These are phyloP conservation scores for Cricetomys ansorgei DNA, from an alignment of 2,113 vertebrate genomes.

Conservation along the genomic window DNA sequence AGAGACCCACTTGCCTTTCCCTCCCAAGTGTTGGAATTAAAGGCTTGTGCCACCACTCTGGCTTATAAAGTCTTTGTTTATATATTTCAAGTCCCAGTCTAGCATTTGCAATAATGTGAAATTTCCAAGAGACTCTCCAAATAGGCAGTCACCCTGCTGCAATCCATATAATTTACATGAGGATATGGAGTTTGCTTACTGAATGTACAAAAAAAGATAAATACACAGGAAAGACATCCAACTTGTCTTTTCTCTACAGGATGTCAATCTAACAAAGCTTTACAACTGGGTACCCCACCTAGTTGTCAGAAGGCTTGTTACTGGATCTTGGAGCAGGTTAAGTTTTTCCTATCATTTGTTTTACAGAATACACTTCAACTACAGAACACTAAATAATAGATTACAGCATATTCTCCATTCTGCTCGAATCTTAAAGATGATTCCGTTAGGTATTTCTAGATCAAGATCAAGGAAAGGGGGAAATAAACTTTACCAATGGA, in stretches of 20 bases:
- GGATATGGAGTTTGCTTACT: not conserved
- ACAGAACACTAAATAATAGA: not conserved
- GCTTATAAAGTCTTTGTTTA: not conserved
- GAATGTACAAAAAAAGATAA: not conserved
- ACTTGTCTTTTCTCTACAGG: not conserved
- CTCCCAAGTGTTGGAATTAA: not conserved
- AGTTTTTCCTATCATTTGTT: not conserved
- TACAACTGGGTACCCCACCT: not conserved
- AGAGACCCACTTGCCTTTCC: not conserved
- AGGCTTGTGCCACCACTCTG: not conserved
- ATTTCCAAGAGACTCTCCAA: not conserved
- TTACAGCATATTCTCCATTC: not conserved
- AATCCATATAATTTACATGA: not conserved
- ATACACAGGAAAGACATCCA: not conserved
- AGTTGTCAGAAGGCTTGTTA: not conserved
- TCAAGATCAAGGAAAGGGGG: not conserved
- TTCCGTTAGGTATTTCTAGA: not conserved
- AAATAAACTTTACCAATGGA: not conserved
- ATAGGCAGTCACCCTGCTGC: too few species aligned
- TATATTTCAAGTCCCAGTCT: not conserved
- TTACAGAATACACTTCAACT: not conserved
- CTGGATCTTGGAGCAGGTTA: not conserved
- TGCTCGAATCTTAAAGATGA: constrained; percentile 30
- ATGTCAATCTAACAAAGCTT: not conserved
- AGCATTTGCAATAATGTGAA: not conserved